A percentile compares a stretch with the other conserved stretches of the same genome.
phyloP scores from a whole-genome alignment of 2,888 invertebrate species.

The Desoria tigrina region DNA sequence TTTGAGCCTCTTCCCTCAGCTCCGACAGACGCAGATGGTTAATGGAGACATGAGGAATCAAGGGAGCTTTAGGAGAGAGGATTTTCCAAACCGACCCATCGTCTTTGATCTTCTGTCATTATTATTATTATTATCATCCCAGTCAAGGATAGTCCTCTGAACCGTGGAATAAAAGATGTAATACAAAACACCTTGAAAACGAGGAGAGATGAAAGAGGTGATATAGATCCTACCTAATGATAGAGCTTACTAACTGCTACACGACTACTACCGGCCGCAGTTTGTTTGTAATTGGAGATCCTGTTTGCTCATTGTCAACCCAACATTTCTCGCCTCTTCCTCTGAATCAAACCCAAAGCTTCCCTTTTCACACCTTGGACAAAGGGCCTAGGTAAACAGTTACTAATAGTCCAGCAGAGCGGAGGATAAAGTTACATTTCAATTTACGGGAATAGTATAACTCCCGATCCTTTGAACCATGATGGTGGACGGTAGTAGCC shows the following conservation, averaged over 20 bases:
- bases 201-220: conserved; percentile 1
- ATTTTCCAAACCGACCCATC: neutral
- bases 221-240: conserved; percentile 43
- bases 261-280: conserved; percentile 43
- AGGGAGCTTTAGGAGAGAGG: neutral
- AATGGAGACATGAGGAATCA: conserved; percentile 2
- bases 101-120: conserved; percentile 8
- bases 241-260: too few relatives aligned
- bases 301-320: conserved; percentile 38
- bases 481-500: too few relatives aligned
- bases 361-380: conserved; percentile 10
- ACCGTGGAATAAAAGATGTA: conserved; percentile 1
- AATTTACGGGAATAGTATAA: neutral
- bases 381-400: neutral
- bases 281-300: conserved; percentile 51
- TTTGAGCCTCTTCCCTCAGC: too few relatives aligned
- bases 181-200: conserved; percentile 6
- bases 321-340: neutral
- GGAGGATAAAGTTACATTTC: conserved; percentile 9
- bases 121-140: neutral
- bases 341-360: neutral
- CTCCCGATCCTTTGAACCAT: too few relatives aligned
- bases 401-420: neutral
- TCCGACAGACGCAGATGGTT: conserved; percentile 1
- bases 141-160: too few relatives aligned